Percentiles rank a stretch among this genome's conserved stretches.
phyloP scores from a whole-genome alignment of 2,888 invertebrate species.

The Rhogogaster chlorosoma region DNA sequence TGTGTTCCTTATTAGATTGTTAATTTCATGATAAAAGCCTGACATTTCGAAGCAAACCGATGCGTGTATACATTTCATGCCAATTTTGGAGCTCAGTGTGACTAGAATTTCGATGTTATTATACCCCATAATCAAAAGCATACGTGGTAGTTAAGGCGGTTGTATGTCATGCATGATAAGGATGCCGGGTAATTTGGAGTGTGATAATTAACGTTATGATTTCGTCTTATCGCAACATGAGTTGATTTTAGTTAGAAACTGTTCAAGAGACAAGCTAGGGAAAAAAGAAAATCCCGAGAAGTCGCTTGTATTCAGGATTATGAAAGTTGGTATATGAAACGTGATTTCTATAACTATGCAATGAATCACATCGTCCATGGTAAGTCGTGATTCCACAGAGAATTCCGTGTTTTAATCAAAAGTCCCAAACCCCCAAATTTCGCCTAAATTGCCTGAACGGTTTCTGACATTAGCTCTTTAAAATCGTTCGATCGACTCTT shows the following conservation, averaged over 20 bases:
- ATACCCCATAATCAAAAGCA: slow-evolving; percentile 28
- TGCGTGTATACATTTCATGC: not conserved
- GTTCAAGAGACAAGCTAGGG: not conserved
- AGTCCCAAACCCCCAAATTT: too few species aligned
- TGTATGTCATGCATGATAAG: slow-evolving; percentile 72
- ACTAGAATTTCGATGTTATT: slow-evolving; percentile 21
- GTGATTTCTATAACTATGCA: not conserved
- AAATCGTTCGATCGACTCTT: too few species aligned
- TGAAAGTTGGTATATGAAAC: not conserved
- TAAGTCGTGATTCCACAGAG: not conserved
- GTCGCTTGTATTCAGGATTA: not conserved
- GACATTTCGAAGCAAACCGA: not conserved
- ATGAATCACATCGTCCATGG: not conserved
- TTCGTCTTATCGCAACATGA: slow-evolving; percentile 52
- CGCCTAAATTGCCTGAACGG: too few species aligned
- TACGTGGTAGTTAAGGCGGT: not conserved
- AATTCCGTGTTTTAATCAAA: too few species aligned
- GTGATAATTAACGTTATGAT: slow-evolving; percentile 70
- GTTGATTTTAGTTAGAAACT: slow-evolving; percentile 31
- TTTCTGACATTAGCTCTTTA: too few species aligned
- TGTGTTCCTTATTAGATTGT: not conserved
- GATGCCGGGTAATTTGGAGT: slow-evolving; percentile 67
- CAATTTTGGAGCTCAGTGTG: not conserved
- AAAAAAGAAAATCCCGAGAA: not conserved
- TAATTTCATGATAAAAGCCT: not conserved